Evolutionary conservation across 2,797 vertebrate genomes (phyloP).

Genomic region (Brachyrhaphis roseni): DNA sequence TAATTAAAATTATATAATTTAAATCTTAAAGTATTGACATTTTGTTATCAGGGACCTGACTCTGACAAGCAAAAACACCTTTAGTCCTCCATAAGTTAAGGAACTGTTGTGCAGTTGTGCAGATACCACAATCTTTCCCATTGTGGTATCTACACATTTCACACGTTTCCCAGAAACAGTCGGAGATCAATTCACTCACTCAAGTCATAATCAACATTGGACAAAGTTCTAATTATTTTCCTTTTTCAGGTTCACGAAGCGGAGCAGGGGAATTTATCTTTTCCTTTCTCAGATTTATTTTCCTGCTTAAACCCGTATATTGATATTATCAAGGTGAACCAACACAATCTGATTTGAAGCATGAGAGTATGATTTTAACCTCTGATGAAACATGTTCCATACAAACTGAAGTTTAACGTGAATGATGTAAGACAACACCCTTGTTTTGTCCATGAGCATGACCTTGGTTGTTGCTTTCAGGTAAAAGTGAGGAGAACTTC

Average conservation of each 20-base stretch:
- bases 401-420: slow-evolving; percentile 9
- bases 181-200: background rate
- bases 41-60: background rate
- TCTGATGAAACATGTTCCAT: background rate
- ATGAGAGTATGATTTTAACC: background rate
- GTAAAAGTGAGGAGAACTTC: slow-evolving; percentile 72
- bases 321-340: background rate
- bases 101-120: background rate
- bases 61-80: background rate
- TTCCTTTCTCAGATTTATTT: background rate
- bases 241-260: background rate
- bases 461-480: slow-evolving; percentile 74
- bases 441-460: slow-evolving; percentile 63
- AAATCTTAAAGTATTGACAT: background rate
- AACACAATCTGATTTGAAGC: background rate
- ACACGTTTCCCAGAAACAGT: background rate
- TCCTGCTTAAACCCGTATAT: background rate
- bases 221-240: background rate
- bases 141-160: background rate
- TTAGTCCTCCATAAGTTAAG: background rate
- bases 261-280: background rate
- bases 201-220: background rate
- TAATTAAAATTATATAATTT: background rate
- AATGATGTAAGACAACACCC: background rate
- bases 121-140: too few relatives aligned